Conservation (phyloP, 2,797 vertebrate genomes). For the Peromyscus melanophrys region DNA sequence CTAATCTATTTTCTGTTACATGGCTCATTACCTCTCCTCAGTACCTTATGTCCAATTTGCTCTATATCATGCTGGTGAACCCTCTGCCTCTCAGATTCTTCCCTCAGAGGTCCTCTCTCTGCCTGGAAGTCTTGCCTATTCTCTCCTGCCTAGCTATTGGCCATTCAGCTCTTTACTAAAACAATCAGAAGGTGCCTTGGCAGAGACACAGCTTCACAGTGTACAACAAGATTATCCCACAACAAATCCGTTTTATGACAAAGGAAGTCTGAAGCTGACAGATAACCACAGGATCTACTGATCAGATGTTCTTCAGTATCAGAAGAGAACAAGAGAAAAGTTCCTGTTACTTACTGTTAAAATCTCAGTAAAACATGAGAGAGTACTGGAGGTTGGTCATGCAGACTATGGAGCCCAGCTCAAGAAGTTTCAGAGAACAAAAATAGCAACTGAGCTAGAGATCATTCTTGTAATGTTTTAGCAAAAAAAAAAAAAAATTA, state of each 20-base stretch:
- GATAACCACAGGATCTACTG: neutral
- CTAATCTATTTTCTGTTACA: no score
- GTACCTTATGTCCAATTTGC: no score
- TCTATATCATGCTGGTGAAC: no score
- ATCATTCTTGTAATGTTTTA: neutral
- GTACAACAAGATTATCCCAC: no score
- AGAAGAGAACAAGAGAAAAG: neutral
- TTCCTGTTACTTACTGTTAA: neutral
- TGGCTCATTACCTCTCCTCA: no score
- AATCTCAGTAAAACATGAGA: neutral
- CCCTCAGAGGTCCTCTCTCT: no score
- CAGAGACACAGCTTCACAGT: no score
- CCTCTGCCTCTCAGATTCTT: no score
- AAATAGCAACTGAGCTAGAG: neutral
- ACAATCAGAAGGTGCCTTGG: no score
- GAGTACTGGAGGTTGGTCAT: neutral
- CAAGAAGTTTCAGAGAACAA: neutral
- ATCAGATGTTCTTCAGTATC: neutral
- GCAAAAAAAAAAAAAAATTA: neutral
- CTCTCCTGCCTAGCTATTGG: no score
- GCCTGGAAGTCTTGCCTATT: no score
- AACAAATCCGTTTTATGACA: neutral
- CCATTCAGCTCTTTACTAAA: no score
- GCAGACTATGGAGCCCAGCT: neutral
- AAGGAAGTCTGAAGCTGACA: neutral